phyloP scores from a whole-genome alignment of 2,113 vertebrate species.

The Microcebus lehilahytsara region DNA sequence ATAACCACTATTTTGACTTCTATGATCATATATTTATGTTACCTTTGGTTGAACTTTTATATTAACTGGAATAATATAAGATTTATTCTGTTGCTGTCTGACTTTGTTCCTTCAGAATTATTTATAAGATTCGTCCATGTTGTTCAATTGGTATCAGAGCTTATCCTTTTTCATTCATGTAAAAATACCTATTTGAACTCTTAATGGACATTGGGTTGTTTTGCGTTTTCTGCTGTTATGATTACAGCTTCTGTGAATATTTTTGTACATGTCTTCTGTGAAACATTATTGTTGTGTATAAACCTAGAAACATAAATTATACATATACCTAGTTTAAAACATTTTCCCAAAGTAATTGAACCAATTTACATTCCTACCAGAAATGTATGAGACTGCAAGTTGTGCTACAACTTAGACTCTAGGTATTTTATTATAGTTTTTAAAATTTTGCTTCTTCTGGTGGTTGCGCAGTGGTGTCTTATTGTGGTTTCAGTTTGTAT shows the following conservation, averaged over 20 bases:
- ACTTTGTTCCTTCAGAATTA: neutral
- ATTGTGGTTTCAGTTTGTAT: neutral
- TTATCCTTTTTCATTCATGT: neutral
- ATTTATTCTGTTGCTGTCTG: neutral
- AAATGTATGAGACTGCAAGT: neutral
- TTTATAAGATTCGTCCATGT: neutral
- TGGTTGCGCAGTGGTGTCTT: neutral
- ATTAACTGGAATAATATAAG: neutral
- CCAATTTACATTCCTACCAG: neutral
- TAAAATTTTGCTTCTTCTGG: neutral
- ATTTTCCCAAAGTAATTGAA: neutral
- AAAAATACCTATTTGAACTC: neutral
- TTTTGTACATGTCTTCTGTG: neutral
- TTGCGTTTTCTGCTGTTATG: neutral
- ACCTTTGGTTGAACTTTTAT: neutral
- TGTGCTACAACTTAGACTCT: neutral
- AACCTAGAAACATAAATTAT: neutral
- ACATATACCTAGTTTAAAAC: neutral
- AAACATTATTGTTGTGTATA: neutral
- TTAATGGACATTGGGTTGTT: neutral
- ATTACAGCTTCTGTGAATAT: neutral
- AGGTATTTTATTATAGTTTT: neutral
- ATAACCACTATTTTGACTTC: neutral
- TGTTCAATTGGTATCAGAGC: neutral
- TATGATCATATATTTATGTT: neutral